Evolutionary conservation across 2,797 vertebrate genomes (phyloP).

Genomic region (Semotilus atromaculatus): DNA sequence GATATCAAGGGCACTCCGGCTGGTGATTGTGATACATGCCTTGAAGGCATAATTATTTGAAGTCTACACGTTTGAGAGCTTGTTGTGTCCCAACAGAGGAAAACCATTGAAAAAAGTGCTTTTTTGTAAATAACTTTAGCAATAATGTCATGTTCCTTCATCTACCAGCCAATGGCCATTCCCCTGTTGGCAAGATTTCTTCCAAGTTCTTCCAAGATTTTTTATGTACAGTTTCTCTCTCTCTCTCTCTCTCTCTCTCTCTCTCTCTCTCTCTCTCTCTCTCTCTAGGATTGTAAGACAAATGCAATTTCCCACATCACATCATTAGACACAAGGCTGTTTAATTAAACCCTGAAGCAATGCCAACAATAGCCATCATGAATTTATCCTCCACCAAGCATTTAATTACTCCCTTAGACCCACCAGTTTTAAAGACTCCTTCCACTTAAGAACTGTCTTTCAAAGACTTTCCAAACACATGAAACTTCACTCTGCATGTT

Average conservation of each 20-base stretch:
- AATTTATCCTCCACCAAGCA: slow-evolving; percentile 47
- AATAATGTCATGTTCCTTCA: slow-evolving; percentile 5
- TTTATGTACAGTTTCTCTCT: slow-evolving; percentile 34
- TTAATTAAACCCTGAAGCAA: slow-evolving; percentile 62
- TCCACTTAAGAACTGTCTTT: slow-evolving; percentile 40
- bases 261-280: slow-evolving; percentile 9
- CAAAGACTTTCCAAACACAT: slow-evolving; percentile 42
- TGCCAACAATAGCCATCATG: slow-evolving; percentile 59
- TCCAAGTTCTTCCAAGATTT: slow-evolving; percentile 29
- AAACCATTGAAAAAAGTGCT: not conserved
- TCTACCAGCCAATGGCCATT: not conserved
- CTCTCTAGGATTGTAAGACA: slow-evolving; percentile 41
- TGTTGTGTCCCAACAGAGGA: not conserved
- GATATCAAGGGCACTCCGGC: too few relatives aligned
- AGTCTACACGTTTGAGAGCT: not conserved
- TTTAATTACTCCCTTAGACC: slow-evolving; percentile 58
- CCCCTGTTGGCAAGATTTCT: slow-evolving; percentile 15
- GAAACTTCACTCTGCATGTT: slow-evolving; percentile 28
- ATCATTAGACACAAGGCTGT: slow-evolving; percentile 51
- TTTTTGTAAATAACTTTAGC: not conserved
- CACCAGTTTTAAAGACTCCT: slow-evolving; percentile 39
- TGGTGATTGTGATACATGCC: not conserved
- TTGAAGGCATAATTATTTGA: not conserved
- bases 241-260: slow-evolving; percentile 9
- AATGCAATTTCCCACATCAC: slow-evolving; percentile 52